Percentiles rank a stretch among this genome's conserved stretches.
Conservation (phyloP, 2,797 vertebrate genomes). For the Chelonia mydas region DNA sequence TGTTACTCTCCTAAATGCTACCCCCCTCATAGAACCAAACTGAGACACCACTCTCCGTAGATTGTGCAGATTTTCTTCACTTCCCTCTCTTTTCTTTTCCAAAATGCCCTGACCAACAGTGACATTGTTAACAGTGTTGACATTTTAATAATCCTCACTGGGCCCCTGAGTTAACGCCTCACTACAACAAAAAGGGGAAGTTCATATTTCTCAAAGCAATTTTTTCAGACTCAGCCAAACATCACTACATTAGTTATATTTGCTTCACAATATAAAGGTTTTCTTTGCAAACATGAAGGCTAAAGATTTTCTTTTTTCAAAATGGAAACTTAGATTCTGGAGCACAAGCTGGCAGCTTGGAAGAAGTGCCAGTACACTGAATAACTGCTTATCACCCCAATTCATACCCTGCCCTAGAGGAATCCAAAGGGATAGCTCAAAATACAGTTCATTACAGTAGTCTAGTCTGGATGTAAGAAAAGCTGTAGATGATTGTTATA, state of each 20-base stretch:
- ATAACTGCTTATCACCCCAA: background rate
- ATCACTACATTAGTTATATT: background rate
- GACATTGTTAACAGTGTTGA: background rate
- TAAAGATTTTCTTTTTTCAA: background rate
- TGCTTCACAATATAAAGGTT: background rate
- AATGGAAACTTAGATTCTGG: background rate
- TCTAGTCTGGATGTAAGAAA: conserved; percentile 57
- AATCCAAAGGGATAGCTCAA: background rate
- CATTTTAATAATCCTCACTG: background rate
- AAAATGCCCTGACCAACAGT: background rate
- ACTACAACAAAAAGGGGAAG: accelerated
- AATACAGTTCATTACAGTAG: background rate
- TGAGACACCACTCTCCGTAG: accelerated
- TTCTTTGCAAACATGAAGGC: background rate
- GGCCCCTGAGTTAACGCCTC: background rate
- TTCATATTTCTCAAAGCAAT: background rate
- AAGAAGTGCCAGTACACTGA: background rate
- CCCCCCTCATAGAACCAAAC: background rate
- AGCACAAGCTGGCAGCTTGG: background rate
- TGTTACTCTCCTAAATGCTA: background rate
- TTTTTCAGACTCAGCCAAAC: background rate
- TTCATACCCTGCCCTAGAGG: background rate
- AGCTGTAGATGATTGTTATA: background rate
- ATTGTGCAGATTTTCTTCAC: background rate
- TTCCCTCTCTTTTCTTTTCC: background rate